These are phyloP conservation scores for Hoplodrina blanda DNA, from an alignment of 2,888 invertebrate species.

Conservation along the genomic window DNA sequence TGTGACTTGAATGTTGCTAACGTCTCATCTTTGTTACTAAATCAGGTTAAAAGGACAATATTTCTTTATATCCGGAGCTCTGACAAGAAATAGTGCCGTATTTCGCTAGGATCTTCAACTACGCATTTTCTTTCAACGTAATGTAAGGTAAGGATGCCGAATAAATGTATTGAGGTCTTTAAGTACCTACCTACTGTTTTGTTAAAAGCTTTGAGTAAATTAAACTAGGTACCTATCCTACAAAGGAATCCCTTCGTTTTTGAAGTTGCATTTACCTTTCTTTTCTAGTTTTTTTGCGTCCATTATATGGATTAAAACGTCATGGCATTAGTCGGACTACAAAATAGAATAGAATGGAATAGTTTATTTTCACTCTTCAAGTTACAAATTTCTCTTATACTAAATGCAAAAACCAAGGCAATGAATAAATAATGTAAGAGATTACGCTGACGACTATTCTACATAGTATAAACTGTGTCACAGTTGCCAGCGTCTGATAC, in stretches of 20 bases:
- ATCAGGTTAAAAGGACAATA: conserved; percentile 63
- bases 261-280: conserved; percentile 17
- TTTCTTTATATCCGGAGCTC: conserved; percentile 54
- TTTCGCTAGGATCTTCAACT: conserved; percentile 32
- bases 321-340: not conserved
- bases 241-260: conserved; percentile 24
- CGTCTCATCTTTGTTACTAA: conserved; percentile 51
- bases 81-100: conserved; percentile 56
- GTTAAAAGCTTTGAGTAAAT: conserved; percentile 42
- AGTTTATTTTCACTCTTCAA: too few relatives aligned
- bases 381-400: too few relatives aligned
- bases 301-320: conserved; percentile 24
- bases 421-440: too few relatives aligned
- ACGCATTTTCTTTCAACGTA: conserved; percentile 28
- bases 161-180: conserved; percentile 45
- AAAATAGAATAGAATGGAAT: too few relatives aligned
- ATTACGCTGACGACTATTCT: too few relatives aligned
- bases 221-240: conserved; percentile 15
- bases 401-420: too few relatives aligned
- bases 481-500: too few relatives aligned
- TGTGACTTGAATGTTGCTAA: conserved; percentile 33
- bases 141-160: conserved; percentile 9
- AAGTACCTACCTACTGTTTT: conserved; percentile 1
- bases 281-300: not conserved
- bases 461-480: too few relatives aligned